A percentile compares a stretch with the other conserved stretches of the same genome.
phyloP scores from a whole-genome alignment of 2,113 vertebrate species.

The Callithrix jacchus region DNA sequence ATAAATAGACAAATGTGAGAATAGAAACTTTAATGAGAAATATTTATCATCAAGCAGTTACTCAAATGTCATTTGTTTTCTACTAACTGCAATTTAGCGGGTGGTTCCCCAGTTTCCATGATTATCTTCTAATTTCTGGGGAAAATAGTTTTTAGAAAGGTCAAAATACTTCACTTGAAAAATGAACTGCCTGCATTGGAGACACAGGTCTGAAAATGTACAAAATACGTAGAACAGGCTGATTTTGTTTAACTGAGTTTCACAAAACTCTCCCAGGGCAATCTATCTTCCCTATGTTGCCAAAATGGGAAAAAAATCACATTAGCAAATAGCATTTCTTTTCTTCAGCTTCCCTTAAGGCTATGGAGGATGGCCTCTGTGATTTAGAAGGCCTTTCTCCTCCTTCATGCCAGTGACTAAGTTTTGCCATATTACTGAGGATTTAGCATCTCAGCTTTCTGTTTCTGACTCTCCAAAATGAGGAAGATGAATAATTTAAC shows the following conservation, averaged over 20 bases:
- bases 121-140: slow-evolving; percentile 33
- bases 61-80: slow-evolving; percentile 21
- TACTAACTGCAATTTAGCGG: background rate
- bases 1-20: background rate
- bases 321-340: background rate
- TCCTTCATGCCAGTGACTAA: background rate
- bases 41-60: background rate
- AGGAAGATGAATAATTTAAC: slow-evolving; percentile 76
- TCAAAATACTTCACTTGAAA: slow-evolving; percentile 47
- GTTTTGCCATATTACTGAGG: slow-evolving; percentile 63
- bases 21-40: slow-evolving; percentile 9
- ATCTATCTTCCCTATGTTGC: background rate
- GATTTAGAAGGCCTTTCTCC: slow-evolving; percentile 32
- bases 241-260: slow-evolving; percentile 27
- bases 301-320: slow-evolving; percentile 35
- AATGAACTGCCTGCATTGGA: background rate
- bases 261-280: background rate
- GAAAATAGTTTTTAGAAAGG: slow-evolving; percentile 1
- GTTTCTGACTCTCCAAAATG: slow-evolving; percentile 57
- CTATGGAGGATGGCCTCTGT: background rate
- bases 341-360: background rate
- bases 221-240: background rate
- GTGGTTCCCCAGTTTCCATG: background rate
- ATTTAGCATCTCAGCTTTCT: slow-evolving; percentile 36
- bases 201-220: background rate